Evolutionary conservation across 1,140 invertebrate genomes (phyloP).

Genomic region (Drepana arcuata): DNA sequence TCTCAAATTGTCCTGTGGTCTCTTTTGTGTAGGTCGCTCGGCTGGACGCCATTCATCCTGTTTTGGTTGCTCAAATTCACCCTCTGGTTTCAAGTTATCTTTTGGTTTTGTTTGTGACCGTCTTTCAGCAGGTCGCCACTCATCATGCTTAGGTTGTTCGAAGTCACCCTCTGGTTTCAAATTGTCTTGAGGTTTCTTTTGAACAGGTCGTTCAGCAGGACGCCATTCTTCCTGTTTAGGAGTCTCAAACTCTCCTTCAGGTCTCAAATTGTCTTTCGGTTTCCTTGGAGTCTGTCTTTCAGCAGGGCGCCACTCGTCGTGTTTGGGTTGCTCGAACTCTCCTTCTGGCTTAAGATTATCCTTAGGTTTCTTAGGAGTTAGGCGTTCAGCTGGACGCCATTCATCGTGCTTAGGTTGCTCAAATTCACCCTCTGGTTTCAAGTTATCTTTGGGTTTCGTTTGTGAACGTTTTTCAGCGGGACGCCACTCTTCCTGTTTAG

Average conservation of each 20-base stretch:
- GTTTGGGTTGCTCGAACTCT: conserved; percentile 53
- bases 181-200: conserved; percentile 72
- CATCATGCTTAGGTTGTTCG: conserved; percentile 44
- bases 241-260: conserved; percentile 76
- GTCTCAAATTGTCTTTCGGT: conserved; percentile 71
- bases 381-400: conserved; percentile 47
- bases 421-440: conserved; percentile 75
- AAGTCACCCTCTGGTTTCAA: conserved; percentile 74
- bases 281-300: conserved; percentile 62
- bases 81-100: conserved; percentile 77
- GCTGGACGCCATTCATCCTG: conserved; percentile 69
- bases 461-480: conserved; percentile 69
- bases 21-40: conserved; percentile 68
- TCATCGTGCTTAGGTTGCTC: conserved; percentile 48
- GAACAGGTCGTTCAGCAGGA: conserved; percentile 52
- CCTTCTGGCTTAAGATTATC: conserved; percentile 72
- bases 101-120: conserved; percentile 62
- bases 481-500: conserved; percentile 46
- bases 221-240: conserved; percentile 68
- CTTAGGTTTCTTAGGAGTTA: conserved; percentile 36
- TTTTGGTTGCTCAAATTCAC: conserved; percentile 72
- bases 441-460: conserved; percentile 70
- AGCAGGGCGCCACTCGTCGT: conserved; percentile 68
- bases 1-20: conserved; percentile 73
- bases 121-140: conserved; percentile 52